A percentile compares a stretch with the other conserved stretches of the same genome.
These are phyloP conservation scores for Nerophis lumbriciformis DNA, from an alignment of 2,113 vertebrate species.

Conservation along the genomic window DNA sequence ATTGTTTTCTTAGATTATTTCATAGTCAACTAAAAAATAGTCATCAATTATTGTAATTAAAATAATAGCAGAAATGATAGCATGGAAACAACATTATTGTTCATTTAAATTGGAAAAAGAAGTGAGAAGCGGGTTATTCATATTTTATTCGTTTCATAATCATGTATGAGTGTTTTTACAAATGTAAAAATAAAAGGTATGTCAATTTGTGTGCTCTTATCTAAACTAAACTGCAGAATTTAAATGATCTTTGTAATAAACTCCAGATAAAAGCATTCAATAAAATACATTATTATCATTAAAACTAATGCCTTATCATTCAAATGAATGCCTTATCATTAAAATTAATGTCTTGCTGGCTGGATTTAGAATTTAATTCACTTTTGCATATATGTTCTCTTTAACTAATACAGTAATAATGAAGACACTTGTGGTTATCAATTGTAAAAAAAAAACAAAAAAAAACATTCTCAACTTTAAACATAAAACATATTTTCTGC, in stretches of 20 bases:
- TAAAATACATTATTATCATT: background rate
- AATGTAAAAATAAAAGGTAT: conserved; percentile 18
- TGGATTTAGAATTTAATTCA: background rate
- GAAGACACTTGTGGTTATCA: background rate
- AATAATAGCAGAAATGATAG: background rate
- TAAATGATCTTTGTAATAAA: background rate
- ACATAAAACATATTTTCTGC: background rate
- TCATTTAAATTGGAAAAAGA: conserved; percentile 8
- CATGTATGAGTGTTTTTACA: conserved; percentile 28
- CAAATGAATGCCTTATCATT: background rate
- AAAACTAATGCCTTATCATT: background rate
- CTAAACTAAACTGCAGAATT: background rate
- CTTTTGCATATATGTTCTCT: background rate
- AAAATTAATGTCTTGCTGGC: background rate
- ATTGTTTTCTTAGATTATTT: too few species aligned
- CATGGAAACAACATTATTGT: background rate
- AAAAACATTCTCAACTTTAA: background rate
- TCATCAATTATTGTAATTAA: background rate
- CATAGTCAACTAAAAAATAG: background rate
- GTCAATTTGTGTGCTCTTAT: background rate
- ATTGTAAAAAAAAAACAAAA: background rate
- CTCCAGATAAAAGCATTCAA: too few species aligned
- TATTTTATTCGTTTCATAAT: conserved; percentile 44
- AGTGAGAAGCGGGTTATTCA: background rate
- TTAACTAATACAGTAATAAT: background rate